Percentiles rank a stretch among this genome's conserved stretches.
Conservation (phyloP, 2,797 vertebrate genomes). For the Dryobates pubescens region DNA sequence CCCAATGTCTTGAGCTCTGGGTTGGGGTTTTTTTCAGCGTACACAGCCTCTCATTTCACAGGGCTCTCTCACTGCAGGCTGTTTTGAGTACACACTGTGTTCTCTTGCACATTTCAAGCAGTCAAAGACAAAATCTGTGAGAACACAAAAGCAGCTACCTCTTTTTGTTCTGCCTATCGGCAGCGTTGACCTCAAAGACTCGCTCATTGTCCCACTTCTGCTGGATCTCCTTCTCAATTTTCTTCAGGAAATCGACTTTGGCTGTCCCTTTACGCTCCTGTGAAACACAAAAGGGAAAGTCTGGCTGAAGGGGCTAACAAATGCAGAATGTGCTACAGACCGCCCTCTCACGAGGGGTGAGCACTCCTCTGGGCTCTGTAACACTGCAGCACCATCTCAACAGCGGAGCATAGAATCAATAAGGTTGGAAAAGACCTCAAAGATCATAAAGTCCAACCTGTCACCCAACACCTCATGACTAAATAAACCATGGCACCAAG, state of each 20-base stretch:
- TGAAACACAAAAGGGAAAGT: not conserved
- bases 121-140: not conserved
- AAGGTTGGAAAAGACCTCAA: too few species aligned
- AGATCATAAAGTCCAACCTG: too few species aligned
- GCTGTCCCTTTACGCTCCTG: conserved; percentile 96
- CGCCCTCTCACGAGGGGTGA: rapidly evolving
- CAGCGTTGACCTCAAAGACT: conserved; percentile 86
- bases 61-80: not conserved
- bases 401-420: too few species aligned
- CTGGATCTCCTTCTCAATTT: conserved; percentile 92
- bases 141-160: not conserved
- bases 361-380: rapidly evolving
- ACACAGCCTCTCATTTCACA: not conserved
- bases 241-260: conserved; percentile 93
- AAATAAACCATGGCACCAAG: too few species aligned
- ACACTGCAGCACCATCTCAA: not conserved
- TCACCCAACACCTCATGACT: too few species aligned
- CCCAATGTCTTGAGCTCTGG: not conserved
- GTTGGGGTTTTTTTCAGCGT: not conserved
- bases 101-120: not conserved
- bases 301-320: not conserved
- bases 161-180: conserved; percentile 56
- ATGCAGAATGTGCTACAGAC: rapidly evolving
- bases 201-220: conserved; percentile 90
- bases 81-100: rapidly evolving